phyloP scores from a whole-genome alignment of 2,797 vertebrate genomes.

The Netta rufina region DNA sequence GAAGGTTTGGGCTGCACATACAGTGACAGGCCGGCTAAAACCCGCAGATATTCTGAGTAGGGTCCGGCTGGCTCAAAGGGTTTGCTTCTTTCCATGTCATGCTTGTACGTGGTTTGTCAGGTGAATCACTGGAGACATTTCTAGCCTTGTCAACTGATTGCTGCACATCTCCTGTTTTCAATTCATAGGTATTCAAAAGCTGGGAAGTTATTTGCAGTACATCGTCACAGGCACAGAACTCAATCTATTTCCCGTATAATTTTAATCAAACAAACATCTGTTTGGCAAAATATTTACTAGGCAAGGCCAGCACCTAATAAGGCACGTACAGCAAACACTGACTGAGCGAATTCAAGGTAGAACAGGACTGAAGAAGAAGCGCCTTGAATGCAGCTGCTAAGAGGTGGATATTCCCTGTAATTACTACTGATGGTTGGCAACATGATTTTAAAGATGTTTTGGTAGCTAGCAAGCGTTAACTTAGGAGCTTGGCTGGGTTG shows the following conservation, averaged over 20 bases:
- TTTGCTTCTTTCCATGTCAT: not conserved
- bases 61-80: constrained; percentile 56
- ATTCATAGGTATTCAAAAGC: not conserved
- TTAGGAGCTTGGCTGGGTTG: not conserved
- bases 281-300: constrained; percentile 34
- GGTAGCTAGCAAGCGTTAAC: not conserved
- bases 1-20: constrained; percentile 44
- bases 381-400: not conserved
- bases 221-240: not conserved
- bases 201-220: not conserved
- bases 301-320: not conserved
- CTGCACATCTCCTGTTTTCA: not conserved
- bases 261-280: constrained; percentile 44
- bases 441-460: not conserved
- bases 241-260: not conserved
- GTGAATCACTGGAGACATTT: not conserved
- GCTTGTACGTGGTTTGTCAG: not conserved
- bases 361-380: not conserved
- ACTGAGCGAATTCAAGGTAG: not conserved
- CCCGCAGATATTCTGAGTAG: constrained; percentile 53
- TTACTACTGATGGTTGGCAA: not conserved
- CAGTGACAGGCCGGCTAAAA: constrained; percentile 22
- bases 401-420: not conserved
- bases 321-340: not conserved
- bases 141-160: not conserved